A percentile compares a stretch with the other conserved stretches of the same genome.
phyloP scores from a whole-genome alignment of 2,113 vertebrate genomes.

The Atherinomorus stipes region DNA sequence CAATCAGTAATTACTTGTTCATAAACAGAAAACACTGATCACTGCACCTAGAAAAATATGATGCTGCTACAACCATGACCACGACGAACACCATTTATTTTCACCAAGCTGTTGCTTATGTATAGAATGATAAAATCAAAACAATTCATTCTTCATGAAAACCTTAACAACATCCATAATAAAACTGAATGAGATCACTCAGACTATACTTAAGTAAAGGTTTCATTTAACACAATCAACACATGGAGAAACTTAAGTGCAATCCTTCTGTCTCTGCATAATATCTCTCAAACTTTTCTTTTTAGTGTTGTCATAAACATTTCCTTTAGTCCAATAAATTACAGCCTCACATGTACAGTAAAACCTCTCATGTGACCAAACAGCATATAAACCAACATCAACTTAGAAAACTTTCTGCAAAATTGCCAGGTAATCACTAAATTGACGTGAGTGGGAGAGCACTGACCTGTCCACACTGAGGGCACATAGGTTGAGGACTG shows the following conservation, averaged over 20 bases:
- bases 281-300: neutral
- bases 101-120: neutral
- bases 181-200: neutral
- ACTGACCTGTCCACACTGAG: slow-evolving; percentile 97
- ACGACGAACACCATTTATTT: neutral
- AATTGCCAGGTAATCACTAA: neutral
- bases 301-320: neutral
- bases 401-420: no score
- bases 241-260: neutral
- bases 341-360: neutral
- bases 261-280: neutral
- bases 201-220: neutral
- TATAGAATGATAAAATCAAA: neutral
- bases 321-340: no score
- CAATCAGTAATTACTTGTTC: neutral
- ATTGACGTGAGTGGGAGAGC: neutral
- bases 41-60: neutral
- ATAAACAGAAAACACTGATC: neutral
- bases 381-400: no score
- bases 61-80: neutral
- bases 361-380: slow-evolving; percentile 1
- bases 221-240: neutral
- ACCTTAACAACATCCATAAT: neutral
- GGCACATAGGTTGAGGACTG: slow-evolving; percentile 95
- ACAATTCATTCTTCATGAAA: neutral